Percentiles rank a stretch among this genome's conserved stretches.
Conservation (phyloP, 2,888 invertebrate species). For the Hedychridium roseum region DNA sequence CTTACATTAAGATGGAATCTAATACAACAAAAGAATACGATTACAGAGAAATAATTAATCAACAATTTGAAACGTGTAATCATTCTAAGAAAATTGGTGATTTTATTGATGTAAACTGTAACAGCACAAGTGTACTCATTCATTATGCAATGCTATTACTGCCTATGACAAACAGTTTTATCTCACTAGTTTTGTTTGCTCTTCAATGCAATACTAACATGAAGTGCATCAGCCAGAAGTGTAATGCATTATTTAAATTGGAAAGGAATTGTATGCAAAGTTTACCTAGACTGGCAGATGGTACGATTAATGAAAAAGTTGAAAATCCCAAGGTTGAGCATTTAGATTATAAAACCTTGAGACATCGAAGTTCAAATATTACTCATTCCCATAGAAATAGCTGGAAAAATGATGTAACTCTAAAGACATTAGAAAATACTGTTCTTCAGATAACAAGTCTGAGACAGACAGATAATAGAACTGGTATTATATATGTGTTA, state of each 20-base stretch:
- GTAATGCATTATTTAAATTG: conserved; percentile 7
- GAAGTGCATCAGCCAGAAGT: conserved; percentile 25
- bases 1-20: too few species aligned
- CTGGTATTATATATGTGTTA: conserved; percentile 34
- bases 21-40: conserved; percentile 8
- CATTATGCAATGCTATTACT: conserved; percentile 52
- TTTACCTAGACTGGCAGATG: background rate
- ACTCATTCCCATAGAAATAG: background rate
- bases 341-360: background rate
- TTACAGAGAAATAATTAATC: conserved; percentile 8
- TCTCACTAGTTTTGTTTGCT: conserved; percentile 52
- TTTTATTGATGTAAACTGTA: conserved; percentile 26
- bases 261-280: background rate
- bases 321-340: background rate
- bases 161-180: conserved; percentile 56
- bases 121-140: conserved; percentile 37
- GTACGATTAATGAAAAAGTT: background rate
- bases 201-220: conserved; percentile 38
- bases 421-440: conserved; percentile 5
- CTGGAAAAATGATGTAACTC: background rate
- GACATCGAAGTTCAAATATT: background rate
- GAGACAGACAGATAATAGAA: conserved; percentile 18
- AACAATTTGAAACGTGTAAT: conserved; percentile 6
- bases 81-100: conserved; percentile 2
- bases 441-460: conserved; percentile 5